Evolutionary conservation across 2,888 invertebrate species (phyloP), one percentile per base, ranked within the genome.

Genomic region (Drosophila kanekoi): DNA sequence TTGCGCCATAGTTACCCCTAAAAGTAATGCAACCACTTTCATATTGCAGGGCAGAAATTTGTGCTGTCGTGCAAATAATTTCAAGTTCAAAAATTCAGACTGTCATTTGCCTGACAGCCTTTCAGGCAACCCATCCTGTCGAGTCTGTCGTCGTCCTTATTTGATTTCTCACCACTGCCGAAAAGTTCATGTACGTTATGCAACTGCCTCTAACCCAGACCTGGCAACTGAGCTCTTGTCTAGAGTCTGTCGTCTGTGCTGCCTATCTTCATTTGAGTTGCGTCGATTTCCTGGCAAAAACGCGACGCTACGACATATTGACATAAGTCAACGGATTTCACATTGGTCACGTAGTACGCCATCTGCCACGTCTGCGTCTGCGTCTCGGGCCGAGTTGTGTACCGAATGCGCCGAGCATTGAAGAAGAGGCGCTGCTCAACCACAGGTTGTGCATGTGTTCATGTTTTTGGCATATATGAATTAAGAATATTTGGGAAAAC

Each of bases 311-410:
- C 87, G 69, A 83, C 78, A 72, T 80, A 81, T 89, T 83, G 87
- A 87, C 84, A 74, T 86, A 86, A 86, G 85, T 89, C 85, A 89
- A 83, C 84, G 90, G 85, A 86, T 86, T 86, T 89, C 61, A 64
- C 79, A 83, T 89, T 89, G 90, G 89, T 87, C 85, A 86, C 85
- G 85, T 86, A 89, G 64, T 59, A 57, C 58, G 48, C 71, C 76
- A 76, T 70, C 76, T 77, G 81, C 77, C 77, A 57, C 70, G 53
- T 44, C 69, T 56, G 66, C 16, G 37, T 57, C 61, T 58, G 66
- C 16, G 37, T 57, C 61, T 58, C 44, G 23, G 28, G 11, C 28
- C 4, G 23, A n/a, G 59, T n/a, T 37, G 59, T 49, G n/a, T 2
- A 32, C n/a, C 56, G 18, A 14, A 37, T 35, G 23, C n/a, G 13